Evolutionary conservation across 1,140 invertebrate species (phyloP).

Genomic region (Trialeurodes vaporariorum): DNA sequence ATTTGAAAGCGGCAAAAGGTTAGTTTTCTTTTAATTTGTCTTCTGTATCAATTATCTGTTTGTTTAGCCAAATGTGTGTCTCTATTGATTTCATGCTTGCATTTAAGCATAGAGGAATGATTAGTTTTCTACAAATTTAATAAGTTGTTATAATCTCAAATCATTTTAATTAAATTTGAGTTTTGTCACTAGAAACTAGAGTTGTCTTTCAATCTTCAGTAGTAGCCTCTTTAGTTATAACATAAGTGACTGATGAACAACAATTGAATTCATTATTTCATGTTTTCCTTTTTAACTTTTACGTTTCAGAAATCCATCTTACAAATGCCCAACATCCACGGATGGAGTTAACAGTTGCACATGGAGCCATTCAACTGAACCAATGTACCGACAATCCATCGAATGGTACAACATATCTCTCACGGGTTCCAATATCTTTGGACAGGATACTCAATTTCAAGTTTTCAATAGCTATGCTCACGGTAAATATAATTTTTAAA

Average conservation of each 20-base stretch:
- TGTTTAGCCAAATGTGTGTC: no score
- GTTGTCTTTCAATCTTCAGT: no score
- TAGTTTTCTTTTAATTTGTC: no score
- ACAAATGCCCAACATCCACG: constrained; percentile 19
- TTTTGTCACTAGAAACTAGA: no score
- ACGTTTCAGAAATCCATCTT: constrained; percentile 26
- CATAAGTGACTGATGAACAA: no score
- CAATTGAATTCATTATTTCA: background rate
- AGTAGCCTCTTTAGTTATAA: no score
- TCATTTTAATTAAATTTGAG: no score
- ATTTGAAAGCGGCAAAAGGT: background rate
- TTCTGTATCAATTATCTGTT: no score
- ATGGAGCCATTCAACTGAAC: constrained; percentile 43
- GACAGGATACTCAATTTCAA: constrained; percentile 31
- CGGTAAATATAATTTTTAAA: background rate
- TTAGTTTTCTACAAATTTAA: no score
- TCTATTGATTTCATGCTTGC: no score
- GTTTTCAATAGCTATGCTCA: background rate
- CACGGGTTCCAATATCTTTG: constrained; percentile 42
- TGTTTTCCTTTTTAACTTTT: constrained; percentile 18
- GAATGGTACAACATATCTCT: constrained; percentile 43
- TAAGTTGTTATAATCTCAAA: no score
- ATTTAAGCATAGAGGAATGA: no score
- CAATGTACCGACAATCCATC: constrained; percentile 46
- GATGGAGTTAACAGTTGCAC: constrained; percentile 33